Conservation (phyloP, 2,113 vertebrate species). For the Barbus barbus region DNA sequence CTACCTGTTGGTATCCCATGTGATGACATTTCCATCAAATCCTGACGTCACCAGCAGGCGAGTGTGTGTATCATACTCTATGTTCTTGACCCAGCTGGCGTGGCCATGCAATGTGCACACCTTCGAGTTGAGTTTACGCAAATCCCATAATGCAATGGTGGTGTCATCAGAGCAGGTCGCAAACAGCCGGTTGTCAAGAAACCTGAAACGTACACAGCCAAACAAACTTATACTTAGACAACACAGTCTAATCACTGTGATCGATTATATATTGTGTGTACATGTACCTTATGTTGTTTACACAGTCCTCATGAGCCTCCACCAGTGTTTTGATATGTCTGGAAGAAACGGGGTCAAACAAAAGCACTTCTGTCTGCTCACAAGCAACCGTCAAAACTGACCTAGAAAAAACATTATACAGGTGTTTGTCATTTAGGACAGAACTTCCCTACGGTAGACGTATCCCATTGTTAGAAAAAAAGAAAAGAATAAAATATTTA, state of each 20-base stretch:
- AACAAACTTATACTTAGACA: background rate
- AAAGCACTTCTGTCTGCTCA: slow-evolving; percentile 95
- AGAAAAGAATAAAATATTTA: too few species aligned
- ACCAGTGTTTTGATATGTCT: slow-evolving; percentile 96
- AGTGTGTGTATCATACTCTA: slow-evolving; percentile 96
- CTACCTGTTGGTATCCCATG: slow-evolving; percentile 98
- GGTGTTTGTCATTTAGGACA: background rate
- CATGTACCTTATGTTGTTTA: slow-evolving; percentile 95
- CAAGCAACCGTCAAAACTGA: slow-evolving; percentile 97
- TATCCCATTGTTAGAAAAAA: background rate
- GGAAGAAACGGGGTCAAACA: slow-evolving; percentile 96
- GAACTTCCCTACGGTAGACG: background rate
- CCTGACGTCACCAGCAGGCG: slow-evolving; percentile 96
- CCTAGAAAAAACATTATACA: slow-evolving; percentile 66
- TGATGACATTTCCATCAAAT: slow-evolving; percentile 98
- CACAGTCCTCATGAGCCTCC: slow-evolving; percentile 96
- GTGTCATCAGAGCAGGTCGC: slow-evolving; percentile 98
- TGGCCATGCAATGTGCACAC: slow-evolving; percentile 97
- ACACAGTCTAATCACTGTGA: background rate
- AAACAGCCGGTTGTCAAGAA: slow-evolving; percentile 96
- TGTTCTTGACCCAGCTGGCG: slow-evolving; percentile 99
- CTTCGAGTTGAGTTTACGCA: slow-evolving; percentile 92
- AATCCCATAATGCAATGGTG: slow-evolving; percentile 96
- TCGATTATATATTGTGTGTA: background rate
- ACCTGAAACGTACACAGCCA: slow-evolving; percentile 73